Evolutionary conservation across 2,113 vertebrate species (phyloP).

Genomic region (Silurus meridionalis): DNA sequence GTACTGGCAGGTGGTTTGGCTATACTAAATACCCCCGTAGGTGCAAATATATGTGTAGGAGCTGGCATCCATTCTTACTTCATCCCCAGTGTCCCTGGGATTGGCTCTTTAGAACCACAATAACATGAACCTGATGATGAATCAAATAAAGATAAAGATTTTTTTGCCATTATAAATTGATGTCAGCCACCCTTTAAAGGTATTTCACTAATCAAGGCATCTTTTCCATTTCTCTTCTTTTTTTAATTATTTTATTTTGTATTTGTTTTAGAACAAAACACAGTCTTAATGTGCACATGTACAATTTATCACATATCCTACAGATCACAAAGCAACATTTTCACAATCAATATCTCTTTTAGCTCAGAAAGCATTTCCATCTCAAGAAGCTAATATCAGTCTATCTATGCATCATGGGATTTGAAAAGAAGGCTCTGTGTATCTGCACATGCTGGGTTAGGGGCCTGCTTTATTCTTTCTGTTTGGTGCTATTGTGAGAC

Average conservation of each 20-base stretch:
- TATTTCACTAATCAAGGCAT: background rate
- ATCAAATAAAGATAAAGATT: background rate
- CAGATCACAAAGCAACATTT: conserved; percentile 32
- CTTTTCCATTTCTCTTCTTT: background rate
- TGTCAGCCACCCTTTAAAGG: background rate
- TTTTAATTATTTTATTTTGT: background rate
- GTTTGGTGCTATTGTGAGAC: conserved; percentile 5
- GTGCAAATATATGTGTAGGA: background rate
- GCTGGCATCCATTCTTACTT: background rate
- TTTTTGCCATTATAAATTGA: background rate
- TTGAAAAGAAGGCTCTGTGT: background rate
- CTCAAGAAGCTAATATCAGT: conserved; percentile 36
- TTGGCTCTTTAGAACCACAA: background rate
- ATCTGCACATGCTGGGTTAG: background rate
- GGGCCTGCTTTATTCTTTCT: conserved; percentile 14
- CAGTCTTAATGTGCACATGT: background rate
- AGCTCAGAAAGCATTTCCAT: conserved; percentile 28
- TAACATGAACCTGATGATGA: background rate
- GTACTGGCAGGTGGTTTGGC: background rate
- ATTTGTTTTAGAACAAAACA: background rate
- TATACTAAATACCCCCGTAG: background rate
- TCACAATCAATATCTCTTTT: conserved; percentile 34
- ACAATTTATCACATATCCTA: conserved; percentile 24
- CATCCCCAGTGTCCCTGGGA: background rate
- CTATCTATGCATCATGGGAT: conserved; percentile 3